Evolutionary conservation across 2,797 vertebrate genomes (phyloP), one percentile per base, ranked within the genome.

Genomic region (Mus caroli): DNA sequence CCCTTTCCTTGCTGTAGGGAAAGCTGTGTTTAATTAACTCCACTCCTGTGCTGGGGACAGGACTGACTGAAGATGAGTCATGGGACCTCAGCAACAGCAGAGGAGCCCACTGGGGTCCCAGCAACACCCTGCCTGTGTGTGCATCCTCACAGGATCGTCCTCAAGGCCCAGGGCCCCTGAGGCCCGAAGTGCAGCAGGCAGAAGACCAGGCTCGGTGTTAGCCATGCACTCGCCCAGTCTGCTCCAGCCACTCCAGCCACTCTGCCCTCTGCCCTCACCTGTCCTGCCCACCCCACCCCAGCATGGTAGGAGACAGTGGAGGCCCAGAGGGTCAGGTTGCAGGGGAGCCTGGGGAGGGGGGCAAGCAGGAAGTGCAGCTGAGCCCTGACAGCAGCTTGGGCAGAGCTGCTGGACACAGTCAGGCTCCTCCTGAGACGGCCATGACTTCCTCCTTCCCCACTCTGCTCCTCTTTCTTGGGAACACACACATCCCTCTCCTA

Each of bases 21-120:
- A 98, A 96, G 97, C 97, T 94, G 76, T 62, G 76, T 98, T 98
- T 98, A 98, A 98, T 98, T 98, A 98, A 97, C 98, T 98, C 89
- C 43, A 97, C 93, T 89, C 89, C n/a, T 95, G 97, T 91, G 87
- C 67, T 0, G 43, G 96, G 52, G 78, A 97, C 43, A 9, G 79
- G 88, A 22, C 79, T 87, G 97, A 83, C 94, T 96, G 92, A 82
- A 88, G 98, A 98, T 50, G 97, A 98, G 97, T 91, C 75, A 40
- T 0, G 1, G 2, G 56, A 94, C 26, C 71, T 82, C 73, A 0
- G 84, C 0, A 0, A 87, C 73, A 0, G 84, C 0, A 0, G 88
- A 50, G 0, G 54, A 60, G 69, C 88, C 46, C 0, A 50, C 64
- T 56, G n/a, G 31, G 8, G 83, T 26, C 80, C 64, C 5, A 0